Conservation (phyloP, 2,113 vertebrate genomes). For the Psephotus haematonotus region DNA sequence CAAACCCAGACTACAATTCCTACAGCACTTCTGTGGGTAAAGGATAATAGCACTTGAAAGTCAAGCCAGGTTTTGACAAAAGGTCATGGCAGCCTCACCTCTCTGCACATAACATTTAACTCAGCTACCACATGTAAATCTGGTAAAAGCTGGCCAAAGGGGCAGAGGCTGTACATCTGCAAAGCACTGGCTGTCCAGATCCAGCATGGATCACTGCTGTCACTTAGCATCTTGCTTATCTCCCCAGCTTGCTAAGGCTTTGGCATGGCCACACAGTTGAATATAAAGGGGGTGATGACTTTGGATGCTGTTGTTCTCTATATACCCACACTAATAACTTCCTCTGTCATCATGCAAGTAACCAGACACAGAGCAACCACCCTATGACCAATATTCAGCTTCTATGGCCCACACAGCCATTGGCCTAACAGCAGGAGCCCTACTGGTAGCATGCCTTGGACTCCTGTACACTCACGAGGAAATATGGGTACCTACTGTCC, state of each 20-base stretch:
- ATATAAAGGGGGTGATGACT: background rate
- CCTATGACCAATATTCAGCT: background rate
- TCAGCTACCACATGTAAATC: background rate
- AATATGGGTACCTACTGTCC: background rate
- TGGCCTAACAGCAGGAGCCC: background rate
- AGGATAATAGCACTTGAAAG: background rate
- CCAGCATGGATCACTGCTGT: background rate
- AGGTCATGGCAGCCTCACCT: background rate
- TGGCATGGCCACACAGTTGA: fast-evolving
- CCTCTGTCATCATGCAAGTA: background rate
- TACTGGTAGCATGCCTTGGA: background rate
- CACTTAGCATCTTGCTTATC: background rate
- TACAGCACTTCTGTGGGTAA: background rate
- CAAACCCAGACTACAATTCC: background rate
- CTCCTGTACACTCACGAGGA: background rate
- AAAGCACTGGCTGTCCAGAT: background rate
- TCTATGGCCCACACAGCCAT: background rate
- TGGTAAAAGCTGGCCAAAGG: background rate
- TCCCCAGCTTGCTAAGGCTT: background rate
- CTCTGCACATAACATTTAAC: background rate
- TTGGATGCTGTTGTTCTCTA: background rate
- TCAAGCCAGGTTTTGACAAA: background rate
- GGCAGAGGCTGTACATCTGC: background rate
- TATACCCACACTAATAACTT: background rate
- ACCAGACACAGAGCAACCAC: background rate